A percentile compares a stretch with the other conserved stretches of the same genome.
phyloP scores from a whole-genome alignment of 2,113 vertebrate species.

The Aptenodytes forsteri region DNA sequence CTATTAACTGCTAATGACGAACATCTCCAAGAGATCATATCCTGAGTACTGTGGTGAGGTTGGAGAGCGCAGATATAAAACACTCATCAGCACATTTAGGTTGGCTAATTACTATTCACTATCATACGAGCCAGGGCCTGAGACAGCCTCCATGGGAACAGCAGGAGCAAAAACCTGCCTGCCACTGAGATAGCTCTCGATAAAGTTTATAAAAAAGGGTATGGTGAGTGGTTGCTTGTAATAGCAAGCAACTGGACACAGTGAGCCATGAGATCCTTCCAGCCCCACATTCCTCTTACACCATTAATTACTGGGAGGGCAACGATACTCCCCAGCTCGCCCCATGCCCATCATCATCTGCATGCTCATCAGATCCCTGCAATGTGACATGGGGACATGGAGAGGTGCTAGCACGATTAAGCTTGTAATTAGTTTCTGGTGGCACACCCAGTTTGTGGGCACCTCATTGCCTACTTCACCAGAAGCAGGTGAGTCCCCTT shows the following conservation, averaged over 20 bases:
- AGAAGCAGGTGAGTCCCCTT: not conserved
- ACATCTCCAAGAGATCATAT: not conserved
- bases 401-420: not conserved
- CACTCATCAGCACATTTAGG: not conserved
- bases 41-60: not conserved
- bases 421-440: not conserved
- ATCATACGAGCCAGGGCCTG: not conserved
- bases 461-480: not conserved
- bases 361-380: not conserved
- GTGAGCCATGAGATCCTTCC: not conserved
- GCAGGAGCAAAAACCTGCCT: not conserved
- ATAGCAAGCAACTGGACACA: not conserved
- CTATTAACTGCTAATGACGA: not conserved
- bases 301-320: not conserved
- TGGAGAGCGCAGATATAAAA: not conserved
- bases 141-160: not conserved
- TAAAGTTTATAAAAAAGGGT: not conserved
- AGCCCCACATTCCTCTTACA: not conserved
- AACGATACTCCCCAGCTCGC: not conserved
- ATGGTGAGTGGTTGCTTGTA: not conserved
- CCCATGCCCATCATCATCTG: not conserved
- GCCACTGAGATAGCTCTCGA: not conserved
- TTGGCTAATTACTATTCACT: not conserved
- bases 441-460: fast-evolving
- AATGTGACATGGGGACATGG: fast-evolving